Base-by-base conservation (phyloP, 2,888 invertebrate species). In the Agrochola lychnidis region DNA sequence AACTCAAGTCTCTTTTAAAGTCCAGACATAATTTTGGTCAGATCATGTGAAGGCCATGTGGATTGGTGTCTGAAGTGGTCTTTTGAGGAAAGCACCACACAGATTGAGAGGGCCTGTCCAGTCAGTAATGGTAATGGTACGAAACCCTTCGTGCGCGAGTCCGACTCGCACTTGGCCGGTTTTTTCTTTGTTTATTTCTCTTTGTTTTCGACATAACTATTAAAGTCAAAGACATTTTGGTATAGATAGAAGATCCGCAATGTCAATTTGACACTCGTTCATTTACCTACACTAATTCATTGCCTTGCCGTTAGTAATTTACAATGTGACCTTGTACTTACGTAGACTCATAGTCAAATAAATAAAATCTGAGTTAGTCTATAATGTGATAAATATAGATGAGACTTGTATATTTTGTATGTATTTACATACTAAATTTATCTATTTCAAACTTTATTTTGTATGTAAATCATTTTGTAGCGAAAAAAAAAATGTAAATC, bases 271-370 rank as follows among this genome's bases (percentile, higher is more conserved):
- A 40, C 74, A 16, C 22, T 12, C 25, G 36, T 64, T 75, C 25
- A 75, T 75, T 63, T 30, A 36, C 56, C 45, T 45, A n/a, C 5
- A 10, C 16, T 22, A n/a, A 51, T 30, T 40, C 76, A 51, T 59
- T 30, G 67, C 48, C 30, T 19, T 62, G 30, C 30, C 7, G n/a
- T 66, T 48, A 66, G 66, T 30, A 30, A 76, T 59, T 19, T 36
- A 9, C 19, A 57, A 30, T 61, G 9, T 67, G 76, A 51, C 76
- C 76, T 76, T 57, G 75, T 45, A 9, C 7, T 5, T 19, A 53
- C 19, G 19, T 59, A 30, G 16, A 59, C 16, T 30, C 45, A 16
- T 5, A 16, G 22, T 16, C 25, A 30, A 42, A 66, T 67, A 76
- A 40, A 76, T 76, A 48, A 6, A 48, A 9, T 66, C 40, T 30